Evolutionary conservation across 2,797 vertebrate species (phyloP).

Genomic region (Phataginus tricuspis): DNA sequence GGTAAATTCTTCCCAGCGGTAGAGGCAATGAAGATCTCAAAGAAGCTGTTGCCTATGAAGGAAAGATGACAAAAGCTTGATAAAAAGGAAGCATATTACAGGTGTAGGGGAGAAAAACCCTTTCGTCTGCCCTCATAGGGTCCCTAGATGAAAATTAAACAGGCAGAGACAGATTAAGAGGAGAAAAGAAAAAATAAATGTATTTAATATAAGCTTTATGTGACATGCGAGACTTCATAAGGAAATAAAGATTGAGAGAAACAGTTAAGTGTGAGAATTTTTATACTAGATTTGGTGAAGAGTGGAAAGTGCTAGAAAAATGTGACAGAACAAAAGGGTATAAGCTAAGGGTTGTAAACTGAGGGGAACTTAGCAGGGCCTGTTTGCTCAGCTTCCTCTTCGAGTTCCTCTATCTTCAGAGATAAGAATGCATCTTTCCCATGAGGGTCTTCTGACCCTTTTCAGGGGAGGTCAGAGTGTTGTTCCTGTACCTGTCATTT

Average conservation of each 20-base stretch:
- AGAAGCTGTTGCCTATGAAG: neutral
- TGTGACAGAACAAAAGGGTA: neutral
- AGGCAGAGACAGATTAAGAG: neutral
- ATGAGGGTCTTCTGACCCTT: neutral
- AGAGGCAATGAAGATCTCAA: neutral
- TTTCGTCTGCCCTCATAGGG: neutral
- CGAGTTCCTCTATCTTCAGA: neutral
- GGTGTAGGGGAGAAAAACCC: neutral
- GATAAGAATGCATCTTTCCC: neutral
- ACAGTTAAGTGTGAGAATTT: neutral
- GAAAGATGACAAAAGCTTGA: neutral
- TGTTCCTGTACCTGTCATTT: neutral
- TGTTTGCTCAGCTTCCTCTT: neutral
- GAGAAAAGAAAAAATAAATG: neutral
- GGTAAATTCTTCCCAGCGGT: neutral
- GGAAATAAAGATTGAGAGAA: neutral
- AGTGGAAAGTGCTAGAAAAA: neutral
- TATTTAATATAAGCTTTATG: neutral
- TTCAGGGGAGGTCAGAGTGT: neutral
- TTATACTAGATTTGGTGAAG: neutral
- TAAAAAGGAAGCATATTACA: neutral
- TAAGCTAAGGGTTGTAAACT: neutral
- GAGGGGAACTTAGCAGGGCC: neutral
- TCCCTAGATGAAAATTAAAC: neutral
- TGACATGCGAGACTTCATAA: neutral